Percentiles rank a stretch among this genome's conserved stretches.
These are phyloP conservation scores for Calliopum simillimum DNA, from an alignment of 2,888 invertebrate species.

Conservation along the genomic window DNA sequence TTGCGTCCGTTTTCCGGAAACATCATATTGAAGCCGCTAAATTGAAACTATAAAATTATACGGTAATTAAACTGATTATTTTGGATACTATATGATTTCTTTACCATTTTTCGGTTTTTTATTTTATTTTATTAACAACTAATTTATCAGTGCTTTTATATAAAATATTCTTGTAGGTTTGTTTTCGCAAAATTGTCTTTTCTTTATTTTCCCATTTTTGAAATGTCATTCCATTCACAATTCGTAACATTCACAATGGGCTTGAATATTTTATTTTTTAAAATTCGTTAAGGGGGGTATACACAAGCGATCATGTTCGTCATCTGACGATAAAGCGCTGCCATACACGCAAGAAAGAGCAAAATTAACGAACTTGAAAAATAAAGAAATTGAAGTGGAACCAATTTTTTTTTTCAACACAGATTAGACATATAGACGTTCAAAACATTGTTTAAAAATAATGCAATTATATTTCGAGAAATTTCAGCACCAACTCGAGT, in stretches of 20 bases:
- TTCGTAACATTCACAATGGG: not conserved
- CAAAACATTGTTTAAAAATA: too few species aligned
- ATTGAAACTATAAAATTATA: constrained; percentile 71
- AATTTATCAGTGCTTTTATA: not conserved
- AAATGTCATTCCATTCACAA: constrained; percentile 22
- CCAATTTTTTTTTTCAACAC: too few species aligned
- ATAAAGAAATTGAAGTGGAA: too few species aligned
- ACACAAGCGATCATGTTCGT: too few species aligned
- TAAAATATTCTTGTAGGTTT: not conserved
- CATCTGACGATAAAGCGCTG: too few species aligned
- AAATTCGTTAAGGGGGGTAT: too few species aligned
- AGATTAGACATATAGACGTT: too few species aligned
- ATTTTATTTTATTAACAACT: not conserved
- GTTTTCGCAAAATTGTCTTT: not conserved
- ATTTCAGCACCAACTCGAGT: too few species aligned
- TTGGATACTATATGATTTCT: not conserved
- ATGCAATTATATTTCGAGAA: too few species aligned
- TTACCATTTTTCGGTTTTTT: constrained; percentile 26
- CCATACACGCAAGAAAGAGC: too few species aligned
- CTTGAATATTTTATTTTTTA: too few species aligned
- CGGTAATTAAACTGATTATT: not conserved
- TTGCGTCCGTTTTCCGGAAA: constrained; percentile 86
- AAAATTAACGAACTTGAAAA: too few species aligned
- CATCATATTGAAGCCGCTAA: constrained; percentile 85
- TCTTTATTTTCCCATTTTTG: constrained; percentile 23